Percentiles rank a stretch among this genome's conserved stretches.
These are phyloP conservation scores for Mesoligia furuncula DNA, from an alignment of 2,888 invertebrate species.

Conservation along the genomic window DNA sequence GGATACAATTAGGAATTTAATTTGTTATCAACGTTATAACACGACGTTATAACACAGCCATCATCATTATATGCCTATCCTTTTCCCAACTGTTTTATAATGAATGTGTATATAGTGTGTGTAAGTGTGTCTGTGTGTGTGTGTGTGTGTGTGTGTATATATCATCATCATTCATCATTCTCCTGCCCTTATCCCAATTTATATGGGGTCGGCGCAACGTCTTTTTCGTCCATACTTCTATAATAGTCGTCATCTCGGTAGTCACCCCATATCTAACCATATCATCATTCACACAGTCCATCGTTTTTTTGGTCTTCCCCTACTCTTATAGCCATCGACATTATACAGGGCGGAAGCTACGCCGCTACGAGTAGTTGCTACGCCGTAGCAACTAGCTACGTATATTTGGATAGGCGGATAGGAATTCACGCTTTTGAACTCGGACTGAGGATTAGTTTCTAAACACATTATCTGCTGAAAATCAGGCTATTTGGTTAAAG, in stretches of 20 bases:
- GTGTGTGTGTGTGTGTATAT: not conserved
- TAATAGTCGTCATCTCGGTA: too few relatives aligned
- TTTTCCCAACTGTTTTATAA: not conserved
- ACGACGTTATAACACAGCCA: not conserved
- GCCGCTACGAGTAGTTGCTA: slow-evolving; percentile 37
- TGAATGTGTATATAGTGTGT: not conserved
- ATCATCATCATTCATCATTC: too few relatives aligned
- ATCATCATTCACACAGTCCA: too few relatives aligned
- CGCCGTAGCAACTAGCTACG: slow-evolving; percentile 47
- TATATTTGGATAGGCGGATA: not conserved
- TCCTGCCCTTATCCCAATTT: too few relatives aligned
- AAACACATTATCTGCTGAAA: not conserved
- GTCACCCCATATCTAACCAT: too few relatives aligned
- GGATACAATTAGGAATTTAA: not conserved
- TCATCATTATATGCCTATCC: not conserved
- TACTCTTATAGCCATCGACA: too few relatives aligned
- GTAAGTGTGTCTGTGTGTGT: not conserved
- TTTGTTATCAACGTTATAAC: not conserved
- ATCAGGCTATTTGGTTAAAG: not conserved
- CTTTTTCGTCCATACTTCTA: too few relatives aligned
- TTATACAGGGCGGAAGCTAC: slow-evolving; percentile 23
- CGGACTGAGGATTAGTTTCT: not conserved
- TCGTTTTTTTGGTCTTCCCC: too few relatives aligned
- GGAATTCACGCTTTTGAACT: slow-evolving; percentile 11
- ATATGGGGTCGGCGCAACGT: too few relatives aligned